Percentiles rank a stretch among this genome's conserved stretches.
phyloP scores from a whole-genome alignment of 2,888 invertebrate species.

The Dasysyrphus albostriatus region DNA sequence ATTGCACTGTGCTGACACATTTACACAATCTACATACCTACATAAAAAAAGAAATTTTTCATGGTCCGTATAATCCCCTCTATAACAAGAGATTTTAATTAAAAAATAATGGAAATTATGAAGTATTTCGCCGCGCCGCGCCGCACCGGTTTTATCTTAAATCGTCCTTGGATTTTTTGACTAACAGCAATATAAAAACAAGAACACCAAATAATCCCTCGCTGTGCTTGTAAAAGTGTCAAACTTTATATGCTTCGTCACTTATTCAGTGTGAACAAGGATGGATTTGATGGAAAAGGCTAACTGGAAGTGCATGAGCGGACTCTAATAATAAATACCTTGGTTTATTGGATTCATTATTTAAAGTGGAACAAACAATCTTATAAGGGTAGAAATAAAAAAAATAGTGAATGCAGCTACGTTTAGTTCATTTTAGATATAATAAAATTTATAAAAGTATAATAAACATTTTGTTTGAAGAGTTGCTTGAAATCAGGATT shows the following conservation, averaged over 20 bases:
- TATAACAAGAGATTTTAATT: slow-evolving; percentile 72
- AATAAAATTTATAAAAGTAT: too few species aligned
- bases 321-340: slow-evolving; percentile 63
- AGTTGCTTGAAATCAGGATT: too few species aligned
- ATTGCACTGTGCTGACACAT: background rate
- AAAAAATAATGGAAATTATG: slow-evolving; percentile 73
- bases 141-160: slow-evolving; percentile 39
- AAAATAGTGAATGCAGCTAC: background rate
- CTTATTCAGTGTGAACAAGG: slow-evolving; percentile 35
- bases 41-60: slow-evolving; percentile 24
- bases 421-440: too few species aligned
- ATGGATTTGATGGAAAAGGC: slow-evolving; percentile 8
- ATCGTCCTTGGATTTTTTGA: slow-evolving; percentile 37
- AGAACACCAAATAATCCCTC: background rate
- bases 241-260: slow-evolving; percentile 51
- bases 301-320: background rate
- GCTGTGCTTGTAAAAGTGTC: slow-evolving; percentile 52
- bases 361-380: slow-evolving; percentile 12
- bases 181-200: background rate
- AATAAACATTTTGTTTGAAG: too few species aligned
- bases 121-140: slow-evolving; percentile 30
- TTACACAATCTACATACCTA: background rate
- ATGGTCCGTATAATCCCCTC: slow-evolving; percentile 57
- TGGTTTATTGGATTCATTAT: slow-evolving; percentile 60
- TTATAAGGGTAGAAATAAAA: background rate